phyloP scores from a whole-genome alignment of 2,797 vertebrate genomes.

The Aeoliscus strigatus region DNA sequence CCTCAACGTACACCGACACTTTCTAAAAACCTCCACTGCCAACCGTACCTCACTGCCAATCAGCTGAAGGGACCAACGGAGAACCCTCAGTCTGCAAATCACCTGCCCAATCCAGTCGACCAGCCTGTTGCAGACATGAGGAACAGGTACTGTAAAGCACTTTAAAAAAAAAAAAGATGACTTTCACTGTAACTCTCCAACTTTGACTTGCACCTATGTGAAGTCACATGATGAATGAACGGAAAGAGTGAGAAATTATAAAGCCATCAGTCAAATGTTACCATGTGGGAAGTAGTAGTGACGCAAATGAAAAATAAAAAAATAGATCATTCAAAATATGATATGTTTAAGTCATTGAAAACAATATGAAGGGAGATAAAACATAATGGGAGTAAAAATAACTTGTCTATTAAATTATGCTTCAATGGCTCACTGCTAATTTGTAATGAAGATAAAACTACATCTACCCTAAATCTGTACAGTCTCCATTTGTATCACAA shows the following conservation, averaged over 20 bases:
- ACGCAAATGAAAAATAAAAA: slow-evolving; percentile 38
- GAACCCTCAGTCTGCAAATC: slow-evolving; percentile 11
- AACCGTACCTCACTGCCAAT: slow-evolving; percentile 17
- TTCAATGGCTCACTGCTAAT: slow-evolving; percentile 67
- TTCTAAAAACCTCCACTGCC: slow-evolving; percentile 27
- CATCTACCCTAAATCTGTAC: slow-evolving; percentile 70
- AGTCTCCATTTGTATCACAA: slow-evolving; percentile 68
- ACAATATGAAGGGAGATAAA: slow-evolving; percentile 30
- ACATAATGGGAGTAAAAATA: slow-evolving; percentile 42
- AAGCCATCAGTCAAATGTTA: slow-evolving; percentile 40
- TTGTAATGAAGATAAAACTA: slow-evolving; percentile 61
- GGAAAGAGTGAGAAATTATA: slow-evolving; percentile 35
- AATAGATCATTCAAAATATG: no score
- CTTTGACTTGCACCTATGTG: no score
- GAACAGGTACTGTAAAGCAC: slow-evolving; percentile 42
- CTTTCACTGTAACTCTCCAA: slow-evolving; percentile 17
- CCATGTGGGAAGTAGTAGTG: slow-evolving; percentile 48
- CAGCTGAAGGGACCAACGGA: no score
- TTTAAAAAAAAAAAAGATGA: slow-evolving; percentile 34
- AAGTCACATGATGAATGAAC: no score
- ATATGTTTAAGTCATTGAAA: no score
- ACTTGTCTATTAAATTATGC: slow-evolving; percentile 49
- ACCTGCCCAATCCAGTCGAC: slow-evolving; percentile 7
- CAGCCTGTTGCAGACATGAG: slow-evolving; percentile 30
- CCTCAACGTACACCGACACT: slow-evolving; percentile 31